Percentiles rank a stretch among this genome's conserved stretches.
phyloP scores from a whole-genome alignment of 2,113 vertebrate genomes.

The Spheniscus mendiculus region DNA sequence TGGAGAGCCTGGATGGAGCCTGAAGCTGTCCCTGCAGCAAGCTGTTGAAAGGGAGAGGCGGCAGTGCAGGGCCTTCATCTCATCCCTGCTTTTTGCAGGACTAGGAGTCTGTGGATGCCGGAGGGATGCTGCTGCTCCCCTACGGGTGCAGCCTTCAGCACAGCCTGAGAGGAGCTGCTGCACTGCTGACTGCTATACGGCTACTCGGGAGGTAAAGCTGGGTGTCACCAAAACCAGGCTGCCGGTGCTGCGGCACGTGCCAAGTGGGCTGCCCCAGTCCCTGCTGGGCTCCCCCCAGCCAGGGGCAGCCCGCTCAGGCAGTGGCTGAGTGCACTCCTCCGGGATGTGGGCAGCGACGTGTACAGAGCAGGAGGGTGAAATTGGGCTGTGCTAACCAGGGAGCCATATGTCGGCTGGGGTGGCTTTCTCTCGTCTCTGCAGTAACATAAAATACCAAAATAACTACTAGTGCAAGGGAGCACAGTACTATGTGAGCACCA shows the following conservation, averaged over 20 bases:
- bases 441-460: not conserved
- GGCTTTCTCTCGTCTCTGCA: not conserved
- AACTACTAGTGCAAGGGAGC: not conserved
- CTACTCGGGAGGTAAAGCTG: not conserved
- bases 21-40: not conserved
- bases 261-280: not conserved
- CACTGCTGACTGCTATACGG: too few relatives aligned
- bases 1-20: not conserved
- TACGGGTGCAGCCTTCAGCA: not conserved
- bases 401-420: not conserved
- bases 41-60: not conserved
- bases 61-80: not conserved
- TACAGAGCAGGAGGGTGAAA: not conserved
- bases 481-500: not conserved
- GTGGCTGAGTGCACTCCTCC: rapidly evolving
- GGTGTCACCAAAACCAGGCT: not conserved
- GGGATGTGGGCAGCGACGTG: not conserved
- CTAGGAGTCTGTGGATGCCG: too few relatives aligned
- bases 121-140: not conserved
- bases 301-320: rapidly evolving
- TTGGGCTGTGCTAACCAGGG: rapidly evolving
- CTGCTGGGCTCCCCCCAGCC: not conserved
- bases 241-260: rapidly evolving
- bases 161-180: not conserved
- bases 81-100: not conserved